These are phyloP conservation scores for Tenthredo scrophulariae DNA, from an alignment of 2,888 invertebrate genomes.

Conservation along the genomic window DNA sequence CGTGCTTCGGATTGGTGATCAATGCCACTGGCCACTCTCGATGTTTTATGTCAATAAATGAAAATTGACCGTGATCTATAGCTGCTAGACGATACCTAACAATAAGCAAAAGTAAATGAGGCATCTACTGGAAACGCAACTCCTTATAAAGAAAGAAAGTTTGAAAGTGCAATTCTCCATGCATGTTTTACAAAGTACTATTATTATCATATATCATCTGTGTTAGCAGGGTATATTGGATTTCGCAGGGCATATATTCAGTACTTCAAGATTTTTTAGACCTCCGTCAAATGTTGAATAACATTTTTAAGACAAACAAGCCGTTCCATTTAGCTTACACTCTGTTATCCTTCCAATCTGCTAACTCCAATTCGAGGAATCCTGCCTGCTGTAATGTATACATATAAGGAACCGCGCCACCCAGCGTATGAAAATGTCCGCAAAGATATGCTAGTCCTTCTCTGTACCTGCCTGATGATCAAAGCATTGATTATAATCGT, in stretches of 20 bases:
- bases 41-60: constrained; percentile 89
- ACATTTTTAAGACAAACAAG: not conserved
- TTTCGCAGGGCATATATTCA: not conserved
- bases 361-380: constrained; percentile 92
- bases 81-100: constrained; percentile 89
- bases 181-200: constrained; percentile 20
- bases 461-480: constrained; percentile 79
- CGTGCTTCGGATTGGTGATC: constrained; percentile 95
- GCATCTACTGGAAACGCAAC: constrained; percentile 50
- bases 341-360: constrained; percentile 95
- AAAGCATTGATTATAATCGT: not conserved
- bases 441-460: constrained; percentile 89
- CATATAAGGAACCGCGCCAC: constrained; percentile 90
- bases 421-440: constrained; percentile 93
- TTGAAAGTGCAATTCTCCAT: constrained; percentile 27
- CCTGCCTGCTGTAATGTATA: constrained; percentile 92
- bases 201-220: not conserved
- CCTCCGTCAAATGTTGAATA: not conserved
- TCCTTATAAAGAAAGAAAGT: not conserved
- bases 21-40: constrained; percentile 90
- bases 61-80: constrained; percentile 94
- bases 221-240: not conserved
- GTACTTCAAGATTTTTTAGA: not conserved
- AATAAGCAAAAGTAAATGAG: constrained; percentile 58
- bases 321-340: constrained; percentile 80